phyloP scores from a whole-genome alignment of 1,140 invertebrate genomes.

The Drosophila leontia region DNA sequence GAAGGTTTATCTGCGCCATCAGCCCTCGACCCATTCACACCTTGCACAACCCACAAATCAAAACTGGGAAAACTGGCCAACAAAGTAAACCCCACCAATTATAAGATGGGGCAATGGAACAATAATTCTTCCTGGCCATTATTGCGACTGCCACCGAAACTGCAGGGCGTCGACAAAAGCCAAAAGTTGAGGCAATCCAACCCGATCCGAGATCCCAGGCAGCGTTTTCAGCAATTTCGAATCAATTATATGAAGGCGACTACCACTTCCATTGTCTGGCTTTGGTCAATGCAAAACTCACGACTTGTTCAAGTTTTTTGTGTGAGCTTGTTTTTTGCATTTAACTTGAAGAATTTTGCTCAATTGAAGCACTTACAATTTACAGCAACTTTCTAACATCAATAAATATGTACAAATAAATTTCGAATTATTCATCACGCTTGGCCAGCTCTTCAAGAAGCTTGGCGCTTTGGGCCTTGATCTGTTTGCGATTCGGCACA shows the following conservation, averaged over 20 bases:
- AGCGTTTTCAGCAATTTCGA: slow-evolving; percentile 64
- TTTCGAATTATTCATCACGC: slow-evolving; percentile 52
- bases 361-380: slow-evolving; percentile 19
- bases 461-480: slow-evolving; percentile 76
- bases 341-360: slow-evolving; percentile 29
- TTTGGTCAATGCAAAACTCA: slow-evolving; percentile 58
- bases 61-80: slow-evolving; percentile 40
- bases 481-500: slow-evolving; percentile 78
- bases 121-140: slow-evolving; percentile 64
- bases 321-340: slow-evolving; percentile 7
- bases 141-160: slow-evolving; percentile 50
- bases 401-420: neutral
- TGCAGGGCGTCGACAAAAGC: slow-evolving; percentile 66
- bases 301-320: slow-evolving; percentile 59
- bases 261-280: slow-evolving; percentile 53
- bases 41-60: slow-evolving; percentile 56
- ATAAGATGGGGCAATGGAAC: slow-evolving; percentile 64
- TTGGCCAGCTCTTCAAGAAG: slow-evolving; percentile 73
- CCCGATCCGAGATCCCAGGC: slow-evolving; percentile 40
- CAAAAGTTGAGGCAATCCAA: slow-evolving; percentile 66
- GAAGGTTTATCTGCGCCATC: slow-evolving; percentile 31
- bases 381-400: slow-evolving; percentile 14
- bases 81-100: slow-evolving; percentile 50
- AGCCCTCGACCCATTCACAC: slow-evolving; percentile 36
- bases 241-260: slow-evolving; percentile 70